Evolutionary conservation across 2,113 vertebrate genomes (phyloP), one percentile per base, ranked within the genome.

Genomic region (Hylia prasina): DNA sequence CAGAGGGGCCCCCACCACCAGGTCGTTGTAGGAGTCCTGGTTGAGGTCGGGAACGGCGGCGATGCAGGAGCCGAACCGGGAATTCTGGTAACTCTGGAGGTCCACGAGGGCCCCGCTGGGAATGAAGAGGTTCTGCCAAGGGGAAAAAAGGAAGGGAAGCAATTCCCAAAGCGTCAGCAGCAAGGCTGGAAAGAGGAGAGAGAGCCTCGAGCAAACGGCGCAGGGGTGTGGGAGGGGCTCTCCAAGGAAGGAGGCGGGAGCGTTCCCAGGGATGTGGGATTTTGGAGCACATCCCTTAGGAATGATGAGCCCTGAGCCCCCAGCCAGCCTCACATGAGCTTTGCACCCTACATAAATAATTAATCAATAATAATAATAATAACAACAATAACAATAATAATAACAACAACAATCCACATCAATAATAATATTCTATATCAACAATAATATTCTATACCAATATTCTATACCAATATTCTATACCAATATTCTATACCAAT

Each of bases 31-130:
- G 71, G 98, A 98, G 31, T 99, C 99, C 9, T 99, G 99, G 30
- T 99, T 99, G 87, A 99, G 98, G 89, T 99, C 99, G 0, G 98
- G 98, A 11, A 99, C 98, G 0, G 99, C 98, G 7, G 98, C 98
- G 1, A 99, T 98, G 65, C 99, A 98, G 13, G 99, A 98, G 13
- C 99, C 99, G 1, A 99, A 99, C 4, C 99, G 98, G 58, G 99
- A 98, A 5, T 99, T 99, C 97, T 99, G 99, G 78, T 98, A 98
- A 15, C 98, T 96, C 39, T 98, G 98, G 27, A 98, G 97, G 35
- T 99, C 98, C 91, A 97, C 82, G 22, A 99, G 97, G 1, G 98
- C 94, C 9, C 99, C 99, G 2, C 99, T 98, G 70, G 97, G 96
- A 76, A 98, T 27, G 11, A 99, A 99, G 73, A 37, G 97, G 27